These are phyloP conservation scores for Drosophila mimetica DNA, from an alignment of 2,888 invertebrate species.

Conservation along the genomic window DNA sequence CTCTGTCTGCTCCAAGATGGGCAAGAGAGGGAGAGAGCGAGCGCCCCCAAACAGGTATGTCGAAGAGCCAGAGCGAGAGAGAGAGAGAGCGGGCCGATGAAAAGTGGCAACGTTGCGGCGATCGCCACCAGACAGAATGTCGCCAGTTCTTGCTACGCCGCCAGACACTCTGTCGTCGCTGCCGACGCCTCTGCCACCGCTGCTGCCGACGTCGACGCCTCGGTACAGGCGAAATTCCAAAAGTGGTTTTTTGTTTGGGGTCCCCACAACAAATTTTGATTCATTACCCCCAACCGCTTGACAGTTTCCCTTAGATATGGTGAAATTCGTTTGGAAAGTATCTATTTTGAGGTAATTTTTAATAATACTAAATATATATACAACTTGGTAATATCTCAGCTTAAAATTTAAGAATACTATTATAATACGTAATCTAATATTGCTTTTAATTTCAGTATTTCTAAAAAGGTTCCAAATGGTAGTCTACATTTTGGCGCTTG, in stretches of 20 bases:
- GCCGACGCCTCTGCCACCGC: slow-evolving; percentile 32
- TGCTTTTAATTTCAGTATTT: too few relatives aligned
- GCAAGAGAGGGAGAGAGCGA: slow-evolving; percentile 48
- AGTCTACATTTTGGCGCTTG: too few relatives aligned
- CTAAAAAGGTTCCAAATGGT: too few relatives aligned
- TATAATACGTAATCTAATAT: too few relatives aligned
- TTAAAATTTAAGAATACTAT: too few relatives aligned
- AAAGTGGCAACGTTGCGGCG: slow-evolving; percentile 88
- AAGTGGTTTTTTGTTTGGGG: not conserved
- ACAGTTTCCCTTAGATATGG: not conserved
- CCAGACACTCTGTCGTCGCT: slow-evolving; percentile 90
- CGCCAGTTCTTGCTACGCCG: slow-evolving; percentile 91
- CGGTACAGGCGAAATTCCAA: slow-evolving; percentile 21
- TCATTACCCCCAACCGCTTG: not conserved
- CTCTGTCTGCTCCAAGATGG: slow-evolving; percentile 40
- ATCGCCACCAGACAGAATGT: slow-evolving; percentile 96
- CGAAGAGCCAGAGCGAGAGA: not conserved
- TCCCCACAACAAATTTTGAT: not conserved
- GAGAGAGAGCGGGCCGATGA: slow-evolving; percentile 44
- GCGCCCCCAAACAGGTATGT: slow-evolving; percentile 25
- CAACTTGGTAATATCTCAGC: too few relatives aligned
- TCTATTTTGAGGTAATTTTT: not conserved
- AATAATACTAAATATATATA: not conserved
- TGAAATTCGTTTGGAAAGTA: not conserved
- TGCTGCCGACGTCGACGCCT: slow-evolving; percentile 25